Percentiles rank a stretch among this genome's conserved stretches.
These are phyloP conservation scores for Syrista parreyssii DNA, from an alignment of 2,888 invertebrate species.

Conservation along the genomic window DNA sequence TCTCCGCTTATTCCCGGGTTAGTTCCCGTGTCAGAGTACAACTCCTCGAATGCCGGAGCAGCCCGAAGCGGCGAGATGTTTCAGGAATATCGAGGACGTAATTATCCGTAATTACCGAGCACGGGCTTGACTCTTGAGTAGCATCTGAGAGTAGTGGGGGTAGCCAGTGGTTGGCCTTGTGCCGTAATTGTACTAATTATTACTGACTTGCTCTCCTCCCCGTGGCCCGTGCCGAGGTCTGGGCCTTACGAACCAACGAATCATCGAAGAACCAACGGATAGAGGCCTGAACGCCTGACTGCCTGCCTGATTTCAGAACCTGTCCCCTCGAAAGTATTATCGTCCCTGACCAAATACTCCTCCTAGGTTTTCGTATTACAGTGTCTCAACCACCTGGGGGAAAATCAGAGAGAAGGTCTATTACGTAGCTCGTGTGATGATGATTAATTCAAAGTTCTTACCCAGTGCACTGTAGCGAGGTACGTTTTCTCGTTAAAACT, in stretches of 20 bases:
- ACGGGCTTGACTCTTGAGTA: slow-evolving; percentile 56
- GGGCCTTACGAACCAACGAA: slow-evolving; percentile 24
- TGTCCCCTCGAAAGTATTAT: slow-evolving; percentile 29
- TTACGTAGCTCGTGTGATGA: not conserved
- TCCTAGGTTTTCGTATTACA: not conserved
- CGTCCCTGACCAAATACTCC: slow-evolving; percentile 1
- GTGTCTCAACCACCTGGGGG: not conserved
- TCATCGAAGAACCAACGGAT: not conserved
- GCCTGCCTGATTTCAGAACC: slow-evolving; percentile 42
- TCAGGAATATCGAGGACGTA: slow-evolving; percentile 65
- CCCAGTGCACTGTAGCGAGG: no score
- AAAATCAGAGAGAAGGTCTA: not conserved
- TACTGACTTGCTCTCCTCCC: slow-evolving; percentile 42
- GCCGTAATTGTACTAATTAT: slow-evolving; percentile 65
- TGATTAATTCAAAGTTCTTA: not conserved
- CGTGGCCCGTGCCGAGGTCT: slow-evolving; percentile 21
- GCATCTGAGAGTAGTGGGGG: slow-evolving; percentile 42
- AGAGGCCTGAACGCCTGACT: slow-evolving; percentile 33
- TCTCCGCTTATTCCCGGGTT: not conserved
- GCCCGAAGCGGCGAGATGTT: slow-evolving; percentile 52
- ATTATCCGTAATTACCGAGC: slow-evolving; percentile 63
- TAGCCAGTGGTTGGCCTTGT: slow-evolving; percentile 61
- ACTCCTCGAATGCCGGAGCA: slow-evolving; percentile 15
- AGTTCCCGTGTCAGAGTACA: not conserved
- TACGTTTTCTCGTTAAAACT: not conserved